Conservation (phyloP, 2,797 vertebrate species). For the Scarus forsteni region DNA sequence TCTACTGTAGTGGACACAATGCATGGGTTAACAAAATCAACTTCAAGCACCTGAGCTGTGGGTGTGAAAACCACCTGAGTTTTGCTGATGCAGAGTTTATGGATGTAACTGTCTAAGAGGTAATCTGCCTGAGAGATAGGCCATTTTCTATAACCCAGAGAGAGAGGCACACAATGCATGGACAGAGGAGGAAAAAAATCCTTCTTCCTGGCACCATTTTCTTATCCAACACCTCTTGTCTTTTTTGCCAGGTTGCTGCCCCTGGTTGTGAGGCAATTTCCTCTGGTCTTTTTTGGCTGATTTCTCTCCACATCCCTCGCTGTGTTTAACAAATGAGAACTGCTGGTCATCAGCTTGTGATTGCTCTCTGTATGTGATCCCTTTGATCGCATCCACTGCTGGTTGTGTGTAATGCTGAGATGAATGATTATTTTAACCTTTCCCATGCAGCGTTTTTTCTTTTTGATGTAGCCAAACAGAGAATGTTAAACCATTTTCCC, state of each 20-base stretch:
- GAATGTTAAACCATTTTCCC: slow-evolving; percentile 13
- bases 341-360: slow-evolving; percentile 46
- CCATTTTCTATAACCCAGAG: slow-evolving; percentile 8
- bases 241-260: slow-evolving; percentile 51
- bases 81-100: slow-evolving; percentile 24
- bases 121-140: slow-evolving; percentile 23
- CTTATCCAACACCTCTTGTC: slow-evolving; percentile 36
- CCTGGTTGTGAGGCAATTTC: slow-evolving; percentile 51
- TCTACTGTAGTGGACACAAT: too few relatives aligned
- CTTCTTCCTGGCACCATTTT: slow-evolving; percentile 52
- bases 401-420: slow-evolving; percentile 13
- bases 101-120: slow-evolving; percentile 7
- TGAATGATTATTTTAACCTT: slow-evolving; percentile 71
- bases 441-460: slow-evolving; percentile 32
- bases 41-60: too few relatives aligned
- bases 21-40: too few relatives aligned
- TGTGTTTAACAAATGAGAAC: slow-evolving; percentile 57
- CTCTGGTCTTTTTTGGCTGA: slow-evolving; percentile 42
- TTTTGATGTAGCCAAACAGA: slow-evolving; percentile 35
- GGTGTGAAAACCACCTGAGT: not conserved
- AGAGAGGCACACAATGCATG: slow-evolving; percentile 33
- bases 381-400: slow-evolving; percentile 38
- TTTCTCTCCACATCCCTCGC: slow-evolving; percentile 35
- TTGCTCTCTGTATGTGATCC: slow-evolving; percentile 19
- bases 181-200: slow-evolving; percentile 25